A percentile compares a stretch with the other conserved stretches of the same genome.
Conservation (phyloP, 2,888 invertebrate species). For the Limnephilus rhombicus region DNA sequence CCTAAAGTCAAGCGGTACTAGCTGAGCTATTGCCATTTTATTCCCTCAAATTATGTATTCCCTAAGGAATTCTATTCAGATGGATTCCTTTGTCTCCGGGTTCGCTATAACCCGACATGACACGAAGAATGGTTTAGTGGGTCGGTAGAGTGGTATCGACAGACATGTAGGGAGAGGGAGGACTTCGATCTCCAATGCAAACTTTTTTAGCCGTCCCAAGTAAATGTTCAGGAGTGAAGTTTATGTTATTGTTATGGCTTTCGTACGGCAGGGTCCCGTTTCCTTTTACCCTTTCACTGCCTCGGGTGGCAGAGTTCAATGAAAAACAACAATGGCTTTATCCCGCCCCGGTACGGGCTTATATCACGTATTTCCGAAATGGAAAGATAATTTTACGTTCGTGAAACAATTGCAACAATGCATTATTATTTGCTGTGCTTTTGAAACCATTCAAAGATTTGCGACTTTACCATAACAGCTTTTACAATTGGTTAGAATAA, state of each 20-base stretch:
- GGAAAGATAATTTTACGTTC: neutral
- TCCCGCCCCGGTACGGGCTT: neutral
- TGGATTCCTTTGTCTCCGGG: constrained; percentile 43
- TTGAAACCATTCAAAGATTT: neutral
- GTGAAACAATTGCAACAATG: neutral
- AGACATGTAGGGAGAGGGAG: constrained; percentile 10
- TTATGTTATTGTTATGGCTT: constrained; percentile 66
- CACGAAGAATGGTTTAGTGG: neutral
- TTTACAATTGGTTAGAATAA: neutral
- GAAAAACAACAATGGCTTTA: constrained; percentile 46
- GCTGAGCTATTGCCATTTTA: neutral
- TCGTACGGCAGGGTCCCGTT: constrained; percentile 57
- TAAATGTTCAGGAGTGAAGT: constrained; percentile 62
- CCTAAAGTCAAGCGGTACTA: neutral
- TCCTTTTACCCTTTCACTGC: constrained; percentile 61
- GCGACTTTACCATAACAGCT: neutral
- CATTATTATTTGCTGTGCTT: neutral
- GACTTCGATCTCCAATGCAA: constrained; percentile 58
- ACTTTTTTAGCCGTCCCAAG: constrained; percentile 55
- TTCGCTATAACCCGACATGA: neutral
- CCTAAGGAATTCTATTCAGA: constrained; percentile 30
- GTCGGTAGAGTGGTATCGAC: neutral
- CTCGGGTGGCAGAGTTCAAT: constrained; percentile 51
- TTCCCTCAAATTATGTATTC: constrained; percentile 39
- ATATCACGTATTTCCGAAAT: neutral